Base-by-base conservation (phyloP, 2,888 invertebrate species). In the Drosophila colorata region DNA sequence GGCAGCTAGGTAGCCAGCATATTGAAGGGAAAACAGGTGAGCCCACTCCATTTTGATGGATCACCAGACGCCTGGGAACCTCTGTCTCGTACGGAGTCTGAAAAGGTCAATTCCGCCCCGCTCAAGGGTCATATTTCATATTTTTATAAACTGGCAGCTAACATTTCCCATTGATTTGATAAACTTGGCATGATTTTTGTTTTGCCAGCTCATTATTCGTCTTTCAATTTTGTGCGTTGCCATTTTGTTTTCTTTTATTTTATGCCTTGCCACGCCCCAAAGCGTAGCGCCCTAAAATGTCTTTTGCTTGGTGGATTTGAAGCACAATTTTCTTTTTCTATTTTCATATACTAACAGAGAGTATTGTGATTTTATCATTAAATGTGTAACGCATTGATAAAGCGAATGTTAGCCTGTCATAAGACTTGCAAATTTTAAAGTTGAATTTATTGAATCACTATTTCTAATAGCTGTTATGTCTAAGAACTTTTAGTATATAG, bases 151-250 rank as follows among this genome's bases (percentile, higher is more conserved):
- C 75, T 86, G 86, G 67, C 86, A 75, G 75, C 80, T 66, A 69
- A 80, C 69, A 75, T 74, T 76, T 63, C 66, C 68, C 69, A 84
- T 84, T 81, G 84, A 75, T 87, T 78, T 73, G 80, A 76, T 87
- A 78, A 78, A 76, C 78, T 72, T 59, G 85, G 82, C 78, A 87
- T 82, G 87, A 80, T 80, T 84, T 87, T 84, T 87, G 80, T 82
- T 85, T 87, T 70, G 80, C 83, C 86, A 83, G 83, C 86, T 84
- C 78, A 86, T 86, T 84, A 87, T 85, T 76, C 74, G 75, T 67
- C 71, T 87, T 82, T 84, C 80, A 84, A 79, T 85, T 80, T 81
- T 67, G 63, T 69, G 64, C 67, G 53, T 66, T 74, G 41, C 69
- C 69, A 53, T 57, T 67, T 23, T 9, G 33, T 44, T 46, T 14